A percentile compares a stretch with the other conserved stretches of the same genome.
Conservation (phyloP, 2,113 vertebrate genomes). For the Strix aluco region DNA sequence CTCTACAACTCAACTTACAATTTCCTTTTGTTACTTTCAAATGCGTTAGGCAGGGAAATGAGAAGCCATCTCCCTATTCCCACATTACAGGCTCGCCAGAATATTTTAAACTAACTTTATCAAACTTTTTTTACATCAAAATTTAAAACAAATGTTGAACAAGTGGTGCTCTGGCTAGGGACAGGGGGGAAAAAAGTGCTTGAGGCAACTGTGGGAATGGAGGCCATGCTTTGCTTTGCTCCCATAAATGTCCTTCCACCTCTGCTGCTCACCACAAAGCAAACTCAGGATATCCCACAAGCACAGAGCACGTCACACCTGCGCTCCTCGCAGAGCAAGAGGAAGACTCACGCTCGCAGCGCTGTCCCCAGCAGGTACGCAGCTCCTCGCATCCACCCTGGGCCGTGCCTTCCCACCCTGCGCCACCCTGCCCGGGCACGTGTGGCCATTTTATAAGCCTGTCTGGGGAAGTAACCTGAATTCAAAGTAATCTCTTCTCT, state of each 20-base stretch:
- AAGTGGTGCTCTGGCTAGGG: background rate
- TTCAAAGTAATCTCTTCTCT: background rate
- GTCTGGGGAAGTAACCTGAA: background rate
- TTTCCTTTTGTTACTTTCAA: background rate
- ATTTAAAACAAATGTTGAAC: background rate
- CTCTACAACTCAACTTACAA: background rate
- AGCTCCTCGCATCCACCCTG: background rate
- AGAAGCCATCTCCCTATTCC: background rate
- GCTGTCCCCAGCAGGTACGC: background rate
- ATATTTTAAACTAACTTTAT: background rate
- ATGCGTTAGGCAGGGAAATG: background rate
- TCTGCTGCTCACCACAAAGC: background rate
- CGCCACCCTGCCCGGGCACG: accelerated
- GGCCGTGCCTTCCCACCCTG: background rate
- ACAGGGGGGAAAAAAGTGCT: background rate
- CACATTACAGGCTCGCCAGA: accelerated
- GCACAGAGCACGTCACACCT: background rate
- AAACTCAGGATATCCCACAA: background rate
- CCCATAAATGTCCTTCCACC: background rate
- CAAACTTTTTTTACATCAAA: background rate
- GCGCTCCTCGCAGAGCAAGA: background rate
- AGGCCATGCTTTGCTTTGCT: background rate
- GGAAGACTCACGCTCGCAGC: background rate
- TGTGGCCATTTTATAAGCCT: background rate
- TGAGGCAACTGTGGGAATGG: background rate